These are phyloP conservation scores for Macrotrachela quadricornifera DNA, from an alignment of 1,140 invertebrate species.

Conservation along the genomic window DNA sequence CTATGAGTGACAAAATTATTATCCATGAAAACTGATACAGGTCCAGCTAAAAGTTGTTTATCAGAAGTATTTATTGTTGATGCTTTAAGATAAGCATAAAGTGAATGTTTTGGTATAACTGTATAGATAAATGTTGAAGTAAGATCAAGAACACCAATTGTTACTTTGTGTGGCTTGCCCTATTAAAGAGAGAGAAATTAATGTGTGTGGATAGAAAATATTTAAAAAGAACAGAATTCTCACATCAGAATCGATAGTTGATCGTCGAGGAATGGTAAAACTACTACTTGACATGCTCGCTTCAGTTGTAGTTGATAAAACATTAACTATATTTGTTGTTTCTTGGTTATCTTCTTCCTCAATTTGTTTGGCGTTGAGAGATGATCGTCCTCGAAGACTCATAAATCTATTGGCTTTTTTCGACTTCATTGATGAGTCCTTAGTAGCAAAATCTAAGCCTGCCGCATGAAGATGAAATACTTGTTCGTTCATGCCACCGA, in stretches of 20 bases:
- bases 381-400: too few relatives aligned
- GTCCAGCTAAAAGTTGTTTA: slow-evolving; percentile 23
- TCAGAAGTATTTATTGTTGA: slow-evolving; percentile 21
- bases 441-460: too few relatives aligned
- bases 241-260: background rate
- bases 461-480: too few relatives aligned
- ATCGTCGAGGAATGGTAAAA: background rate
- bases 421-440: too few relatives aligned
- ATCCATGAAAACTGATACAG: slow-evolving; percentile 29
- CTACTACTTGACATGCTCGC: background rate
- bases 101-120: slow-evolving; percentile 21
- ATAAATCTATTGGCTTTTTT: too few relatives aligned
- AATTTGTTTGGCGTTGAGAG: too few relatives aligned
- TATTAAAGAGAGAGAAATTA: background rate
- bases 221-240: too few relatives aligned
- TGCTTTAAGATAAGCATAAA: slow-evolving; percentile 26
- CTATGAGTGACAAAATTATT: slow-evolving; percentile 23
- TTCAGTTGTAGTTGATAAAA: background rate
- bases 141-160: slow-evolving; percentile 16
- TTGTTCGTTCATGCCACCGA: too few relatives aligned
- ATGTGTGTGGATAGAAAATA: too few relatives aligned
- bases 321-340: background rate
- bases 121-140: slow-evolving; percentile 23
- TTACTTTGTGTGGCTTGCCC: slow-evolving; percentile 3
- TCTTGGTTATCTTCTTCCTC: too few relatives aligned